phyloP scores from a whole-genome alignment of 2,797 vertebrate genomes.

The Mus caroli region DNA sequence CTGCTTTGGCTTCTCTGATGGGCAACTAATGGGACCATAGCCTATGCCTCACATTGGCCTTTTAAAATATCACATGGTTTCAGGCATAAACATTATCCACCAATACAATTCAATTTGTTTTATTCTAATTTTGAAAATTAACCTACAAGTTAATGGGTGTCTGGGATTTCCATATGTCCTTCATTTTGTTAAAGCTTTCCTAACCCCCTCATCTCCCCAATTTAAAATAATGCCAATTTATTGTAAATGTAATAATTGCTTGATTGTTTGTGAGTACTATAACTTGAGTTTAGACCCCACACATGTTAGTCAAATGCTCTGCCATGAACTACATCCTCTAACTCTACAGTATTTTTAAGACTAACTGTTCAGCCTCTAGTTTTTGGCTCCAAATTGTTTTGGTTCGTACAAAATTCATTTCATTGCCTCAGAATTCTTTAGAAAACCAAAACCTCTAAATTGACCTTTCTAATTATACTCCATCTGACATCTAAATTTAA shows the following conservation, averaged over 20 bases:
- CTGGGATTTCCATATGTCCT: neutral
- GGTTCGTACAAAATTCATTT: neutral
- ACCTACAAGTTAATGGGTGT: neutral
- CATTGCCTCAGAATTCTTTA: neutral
- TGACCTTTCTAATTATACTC: neutral
- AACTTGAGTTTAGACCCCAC: neutral
- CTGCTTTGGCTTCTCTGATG: too few species aligned
- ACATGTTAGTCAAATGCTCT: neutral
- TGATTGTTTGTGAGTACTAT: neutral
- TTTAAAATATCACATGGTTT: neutral
- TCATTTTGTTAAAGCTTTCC: neutral
- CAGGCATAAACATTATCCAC: neutral
- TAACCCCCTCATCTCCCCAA: neutral
- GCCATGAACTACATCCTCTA: accelerated
- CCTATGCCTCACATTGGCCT: too few species aligned
- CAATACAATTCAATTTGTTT: neutral
- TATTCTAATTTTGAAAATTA: neutral
- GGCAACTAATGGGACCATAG: too few species aligned
- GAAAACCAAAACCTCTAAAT: neutral
- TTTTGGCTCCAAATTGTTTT: neutral
- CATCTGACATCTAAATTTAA: slow-evolving; percentile 11
- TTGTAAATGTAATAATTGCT: neutral
- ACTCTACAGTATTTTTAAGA: neutral
- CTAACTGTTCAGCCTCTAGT: neutral
- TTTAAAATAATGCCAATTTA: neutral